A percentile compares a stretch with the other conserved stretches of the same genome.
Conservation (phyloP, 2,797 vertebrate species). For the Uromys caudimaculatus region DNA sequence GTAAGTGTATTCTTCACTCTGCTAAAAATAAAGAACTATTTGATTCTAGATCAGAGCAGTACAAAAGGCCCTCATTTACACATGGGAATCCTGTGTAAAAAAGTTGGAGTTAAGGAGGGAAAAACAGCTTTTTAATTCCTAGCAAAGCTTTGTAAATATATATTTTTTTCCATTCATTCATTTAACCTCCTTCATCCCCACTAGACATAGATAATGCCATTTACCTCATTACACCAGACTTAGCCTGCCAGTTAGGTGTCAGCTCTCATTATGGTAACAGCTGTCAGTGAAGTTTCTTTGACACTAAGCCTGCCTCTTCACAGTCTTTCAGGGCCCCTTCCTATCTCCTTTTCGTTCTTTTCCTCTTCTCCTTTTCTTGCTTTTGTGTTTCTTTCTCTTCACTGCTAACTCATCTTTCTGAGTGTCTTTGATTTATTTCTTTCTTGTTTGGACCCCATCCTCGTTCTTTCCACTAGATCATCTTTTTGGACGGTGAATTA, state of each 20-base stretch:
- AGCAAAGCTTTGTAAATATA: slow-evolving; percentile 69
- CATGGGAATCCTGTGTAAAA: neutral
- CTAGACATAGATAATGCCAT: slow-evolving; percentile 80
- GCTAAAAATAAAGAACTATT: slow-evolving; percentile 40
- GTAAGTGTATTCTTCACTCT: slow-evolving; percentile 39
- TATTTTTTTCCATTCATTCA: slow-evolving; percentile 44
- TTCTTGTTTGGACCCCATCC: neutral
- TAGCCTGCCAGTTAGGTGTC: slow-evolving; percentile 67
- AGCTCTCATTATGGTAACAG: slow-evolving; percentile 75
- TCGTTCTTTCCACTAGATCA: neutral
- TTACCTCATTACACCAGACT: slow-evolving; percentile 81
- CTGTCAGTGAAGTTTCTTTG: slow-evolving; percentile 62
- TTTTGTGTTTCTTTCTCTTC: slow-evolving; percentile 20
- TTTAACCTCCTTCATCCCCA: slow-evolving; percentile 18
- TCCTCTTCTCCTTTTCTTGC: neutral
- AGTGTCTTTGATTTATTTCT: slow-evolving; percentile 44
- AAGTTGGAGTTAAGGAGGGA: neutral
- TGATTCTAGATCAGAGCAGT: neutral
- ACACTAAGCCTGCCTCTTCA: slow-evolving; percentile 59
- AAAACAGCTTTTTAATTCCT: slow-evolving; percentile 70
- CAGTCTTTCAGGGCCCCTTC: slow-evolving; percentile 10
- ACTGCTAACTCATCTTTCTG: neutral
- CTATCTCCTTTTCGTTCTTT: slow-evolving; percentile 35
- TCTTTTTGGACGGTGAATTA: slow-evolving; percentile 42
- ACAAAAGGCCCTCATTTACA: neutral